Evolutionary conservation across 2,888 invertebrate genomes (phyloP).

Genomic region (Dolomedes plantarius): DNA sequence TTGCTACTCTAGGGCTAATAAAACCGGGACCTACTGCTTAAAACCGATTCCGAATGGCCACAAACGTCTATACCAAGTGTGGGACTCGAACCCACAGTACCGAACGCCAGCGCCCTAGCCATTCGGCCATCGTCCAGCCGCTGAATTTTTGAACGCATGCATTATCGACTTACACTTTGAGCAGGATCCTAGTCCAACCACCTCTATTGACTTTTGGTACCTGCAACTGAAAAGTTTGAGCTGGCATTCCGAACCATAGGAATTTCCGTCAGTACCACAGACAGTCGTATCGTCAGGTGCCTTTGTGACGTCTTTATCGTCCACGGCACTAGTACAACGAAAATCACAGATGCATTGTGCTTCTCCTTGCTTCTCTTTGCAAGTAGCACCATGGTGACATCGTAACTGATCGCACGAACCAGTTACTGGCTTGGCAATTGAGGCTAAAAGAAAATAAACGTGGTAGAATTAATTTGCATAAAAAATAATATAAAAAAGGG

Average conservation of each 20-base stretch:
- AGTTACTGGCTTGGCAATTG: conserved; percentile 74
- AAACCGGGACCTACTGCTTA: too few relatives aligned
- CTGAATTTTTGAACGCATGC: too few relatives aligned
- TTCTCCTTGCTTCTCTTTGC: conserved; percentile 83
- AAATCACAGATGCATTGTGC: conserved; percentile 86
- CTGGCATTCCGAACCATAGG: conserved; percentile 88
- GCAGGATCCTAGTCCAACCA: conserved; percentile 79
- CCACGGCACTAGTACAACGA: conserved; percentile 79
- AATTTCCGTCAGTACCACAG: conserved; percentile 88
- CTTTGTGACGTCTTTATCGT: conserved; percentile 50
- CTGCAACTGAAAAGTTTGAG: conserved; percentile 85
- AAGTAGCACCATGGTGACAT: conserved; percentile 89
- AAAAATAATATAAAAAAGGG: too few relatives aligned
- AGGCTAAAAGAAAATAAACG: conserved; percentile 43
- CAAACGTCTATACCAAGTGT: too few relatives aligned
- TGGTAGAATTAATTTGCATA: neutral
- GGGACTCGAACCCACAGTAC: too few relatives aligned
- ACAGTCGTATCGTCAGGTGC: conserved; percentile 78
- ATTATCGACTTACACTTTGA: conserved; percentile 52
- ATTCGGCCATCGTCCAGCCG: too few relatives aligned
- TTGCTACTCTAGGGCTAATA: too few relatives aligned
- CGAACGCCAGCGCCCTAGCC: too few relatives aligned
- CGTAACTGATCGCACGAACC: conserved; percentile 83
- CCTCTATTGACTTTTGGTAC: conserved; percentile 86
- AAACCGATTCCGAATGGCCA: too few relatives aligned